phyloP scores from a whole-genome alignment of 2,797 vertebrate genomes.

The Graptemys geographica region DNA sequence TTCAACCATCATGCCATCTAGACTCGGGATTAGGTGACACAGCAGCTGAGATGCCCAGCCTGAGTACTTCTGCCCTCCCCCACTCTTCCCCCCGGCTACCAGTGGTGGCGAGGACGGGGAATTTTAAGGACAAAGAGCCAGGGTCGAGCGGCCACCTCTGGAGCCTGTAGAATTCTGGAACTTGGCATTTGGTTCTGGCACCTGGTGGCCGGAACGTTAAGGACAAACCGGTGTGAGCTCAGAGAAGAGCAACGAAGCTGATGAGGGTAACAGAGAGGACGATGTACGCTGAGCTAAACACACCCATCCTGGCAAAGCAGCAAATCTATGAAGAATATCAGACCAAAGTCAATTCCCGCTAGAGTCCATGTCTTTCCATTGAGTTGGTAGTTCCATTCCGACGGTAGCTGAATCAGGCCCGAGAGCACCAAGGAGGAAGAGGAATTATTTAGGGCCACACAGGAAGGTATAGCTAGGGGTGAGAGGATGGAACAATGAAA shows the following conservation, averaged over 20 bases:
- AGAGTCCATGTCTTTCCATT: neutral
- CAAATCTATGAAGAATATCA: neutral
- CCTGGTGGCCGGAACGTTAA: neutral
- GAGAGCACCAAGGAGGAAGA: neutral
- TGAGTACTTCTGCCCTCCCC: neutral
- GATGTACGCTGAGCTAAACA: neutral
- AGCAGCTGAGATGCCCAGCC: neutral
- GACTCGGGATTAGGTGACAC: neutral
- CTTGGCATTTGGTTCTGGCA: neutral
- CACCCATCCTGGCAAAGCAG: neutral
- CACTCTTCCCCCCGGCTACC: neutral
- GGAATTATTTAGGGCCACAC: neutral
- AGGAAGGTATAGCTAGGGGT: neutral
- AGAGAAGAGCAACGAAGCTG: neutral
- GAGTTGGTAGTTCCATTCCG: neutral
- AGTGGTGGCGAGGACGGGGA: neutral
- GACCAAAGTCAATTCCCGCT: neutral
- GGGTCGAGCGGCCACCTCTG: neutral
- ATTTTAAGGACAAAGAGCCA: neutral
- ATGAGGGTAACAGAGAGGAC: neutral
- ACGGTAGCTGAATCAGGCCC: neutral
- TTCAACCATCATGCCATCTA: neutral
- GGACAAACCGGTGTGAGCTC: neutral
- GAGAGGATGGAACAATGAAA: neutral
- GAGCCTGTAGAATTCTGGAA: neutral